Base-by-base conservation (phyloP, 2,797 vertebrate species). In the Ptychobarbus kaznakovi region DNA sequence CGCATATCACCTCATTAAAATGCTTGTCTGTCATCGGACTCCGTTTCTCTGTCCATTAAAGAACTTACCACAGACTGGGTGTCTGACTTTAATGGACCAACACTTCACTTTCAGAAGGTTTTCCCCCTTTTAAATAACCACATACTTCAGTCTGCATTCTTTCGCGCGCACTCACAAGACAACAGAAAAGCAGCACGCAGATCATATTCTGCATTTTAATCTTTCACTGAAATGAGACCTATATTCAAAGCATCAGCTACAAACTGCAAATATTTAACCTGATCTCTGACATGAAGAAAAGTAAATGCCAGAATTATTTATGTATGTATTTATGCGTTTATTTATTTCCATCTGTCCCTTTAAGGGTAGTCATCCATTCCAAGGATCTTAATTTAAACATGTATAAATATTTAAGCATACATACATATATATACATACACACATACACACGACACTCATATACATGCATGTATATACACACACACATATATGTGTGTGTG, bases 1-100 rank as follows among this genome's bases (percentile, higher is more conserved):
- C 72, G 81, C 86, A 84, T 68, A 65, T 87, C 83, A 82, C 82
- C 88, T 90, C 87, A 90, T 90, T 91, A 91, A 91, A 90, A 90
- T 84, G 72, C 87, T 86, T 87, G 88, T 87, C 88, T 91, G 86
- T 90, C 90, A 89, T 83, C 86, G 83, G 35, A 75, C 18, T 58
- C 51, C 46, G 49, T 87, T 87, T 81, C 87, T 86, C 76, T 87
- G 85, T 89, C 87, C 83, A 89, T 87, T 91, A 87, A 83, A 87
- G 84, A 88, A 85, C 83, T 87, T 84, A 73, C 85, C 79, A 89
- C 82, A 89, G 82, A 82, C 89, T 82, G 84, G 51, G 84, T 74
- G 90, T 88, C 84, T 87, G 87, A 88, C 86, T 89, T 86, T 88
- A 89, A 89, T 88, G 86, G 88, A 51, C 61, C 68, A 87, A 84